Conservation (phyloP, 2,797 vertebrate genomes). For the Enteromius trimaculatus region DNA sequence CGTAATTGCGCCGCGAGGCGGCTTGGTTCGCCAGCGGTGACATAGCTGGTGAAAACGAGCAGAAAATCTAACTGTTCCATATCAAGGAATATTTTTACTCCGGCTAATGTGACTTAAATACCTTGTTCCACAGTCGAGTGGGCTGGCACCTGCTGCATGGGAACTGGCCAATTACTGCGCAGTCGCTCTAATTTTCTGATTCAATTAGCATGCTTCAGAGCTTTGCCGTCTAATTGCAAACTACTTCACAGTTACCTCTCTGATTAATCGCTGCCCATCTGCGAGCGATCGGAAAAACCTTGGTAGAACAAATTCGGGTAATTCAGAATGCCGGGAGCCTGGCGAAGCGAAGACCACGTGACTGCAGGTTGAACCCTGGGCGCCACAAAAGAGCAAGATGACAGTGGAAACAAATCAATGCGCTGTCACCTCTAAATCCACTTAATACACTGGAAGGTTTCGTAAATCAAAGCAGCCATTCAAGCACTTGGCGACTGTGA, state of each 20-base stretch:
- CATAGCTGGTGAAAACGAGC: constrained; percentile 90
- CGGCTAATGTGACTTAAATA: constrained; percentile 99
- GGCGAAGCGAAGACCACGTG: constrained; percentile 84
- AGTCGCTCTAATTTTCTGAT: constrained; percentile 99
- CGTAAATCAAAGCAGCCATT: constrained; percentile 32
- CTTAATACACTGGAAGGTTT: constrained; percentile 40
- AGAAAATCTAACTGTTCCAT: constrained; percentile 98
- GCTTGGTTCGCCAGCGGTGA: constrained; percentile 76
- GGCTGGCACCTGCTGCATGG: constrained; percentile 99
- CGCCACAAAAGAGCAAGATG: constrained; percentile 66
- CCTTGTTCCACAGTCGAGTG: constrained; percentile 99
- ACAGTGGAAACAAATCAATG: constrained; percentile 43
- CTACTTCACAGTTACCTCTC: constrained; percentile 99
- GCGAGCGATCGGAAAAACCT: constrained; percentile 89
- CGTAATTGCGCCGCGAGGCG: constrained; percentile 58
- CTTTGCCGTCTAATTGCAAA: constrained; percentile 99
- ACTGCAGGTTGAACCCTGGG: constrained; percentile 83
- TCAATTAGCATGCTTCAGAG: constrained; percentile 99
- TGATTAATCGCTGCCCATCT: constrained; percentile 99
- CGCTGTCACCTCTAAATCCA: constrained; percentile 42
- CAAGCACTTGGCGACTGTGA: constrained; percentile 11
- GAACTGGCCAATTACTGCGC: constrained; percentile 97
- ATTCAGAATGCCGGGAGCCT: constrained; percentile 84
- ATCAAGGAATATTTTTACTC: constrained; percentile 98
- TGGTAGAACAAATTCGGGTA: constrained; percentile 96